Evolutionary conservation across 23 tunicate species (phyloP), one percentile per base, ranked within the genome.

Genomic region (Trididemnum miniatum): DNA sequence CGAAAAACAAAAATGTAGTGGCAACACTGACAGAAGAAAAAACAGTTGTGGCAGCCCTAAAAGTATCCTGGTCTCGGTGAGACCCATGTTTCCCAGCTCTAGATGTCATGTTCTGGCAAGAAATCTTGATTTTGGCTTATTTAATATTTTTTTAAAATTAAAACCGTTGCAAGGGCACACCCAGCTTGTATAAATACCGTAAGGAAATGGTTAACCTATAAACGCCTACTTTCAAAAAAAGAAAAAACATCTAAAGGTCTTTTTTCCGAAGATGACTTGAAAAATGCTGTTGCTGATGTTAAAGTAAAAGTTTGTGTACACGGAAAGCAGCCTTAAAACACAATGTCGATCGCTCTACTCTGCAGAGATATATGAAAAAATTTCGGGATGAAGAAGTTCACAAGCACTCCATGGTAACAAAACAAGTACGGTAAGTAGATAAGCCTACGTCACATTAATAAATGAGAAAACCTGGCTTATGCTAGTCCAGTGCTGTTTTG

Each of bases 201-300:
- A n/a, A n/a, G n/a, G n/a, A n/a, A 44, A 44, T 9, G 9, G 15
- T 44, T 44, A 44, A 44, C 54, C 54, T 44, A 44, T 26, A 39
- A 15, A 75, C 37, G 80, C 80, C 80, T 22, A 75, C 78, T 75
- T 35, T 75, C 40, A 75, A 75, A 75, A 75, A 36, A 36, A 39
- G 62, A 34, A 75, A 20, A 35, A 75, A 12, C 50, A 12, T 39
- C 30, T 40, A 35, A 26, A 35, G 80, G 62, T 15, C 29, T 26
- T 3, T 75, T 36, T 36, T 38, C 82, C 29, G 73, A 52, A 52
- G 73, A 52, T 31, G 73, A 27, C 31, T 51, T 78, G 20, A 78
- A 52, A 5, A 7, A 52, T 3, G 82, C 82, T 33, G 36, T 78
- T 28, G 37, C 36, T 39, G 59, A 54, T 3, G 72, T 78, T 29